Percentiles rank a stretch among this genome's conserved stretches.
These are phyloP conservation scores for Diadophis punctatus DNA, from an alignment of 2,113 vertebrate genomes.

Conservation along the genomic window DNA sequence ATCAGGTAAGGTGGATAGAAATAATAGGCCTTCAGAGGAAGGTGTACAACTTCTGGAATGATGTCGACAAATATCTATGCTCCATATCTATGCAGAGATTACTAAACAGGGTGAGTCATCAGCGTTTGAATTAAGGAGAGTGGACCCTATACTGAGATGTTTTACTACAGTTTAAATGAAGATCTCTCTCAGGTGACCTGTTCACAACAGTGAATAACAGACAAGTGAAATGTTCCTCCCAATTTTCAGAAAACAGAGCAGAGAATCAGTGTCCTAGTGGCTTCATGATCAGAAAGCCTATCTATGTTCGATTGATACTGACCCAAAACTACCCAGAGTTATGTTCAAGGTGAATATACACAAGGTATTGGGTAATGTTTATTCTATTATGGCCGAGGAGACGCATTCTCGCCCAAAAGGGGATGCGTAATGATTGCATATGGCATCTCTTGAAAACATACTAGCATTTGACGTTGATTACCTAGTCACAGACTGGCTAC, in stretches of 20 bases:
- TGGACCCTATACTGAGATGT: neutral
- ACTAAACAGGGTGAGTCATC: neutral
- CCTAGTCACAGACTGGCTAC: neutral
- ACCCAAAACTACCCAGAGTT: neutral
- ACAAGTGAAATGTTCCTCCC: neutral
- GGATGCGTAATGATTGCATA: neutral
- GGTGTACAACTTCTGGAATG: neutral
- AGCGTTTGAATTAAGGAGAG: neutral
- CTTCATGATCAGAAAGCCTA: neutral
- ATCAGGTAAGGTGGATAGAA: neutral
- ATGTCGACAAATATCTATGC: neutral
- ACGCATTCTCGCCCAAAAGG: neutral
- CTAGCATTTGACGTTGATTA: neutral
- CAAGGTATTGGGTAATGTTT: neutral
- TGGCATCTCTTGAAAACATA: neutral
- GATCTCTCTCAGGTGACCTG: neutral
- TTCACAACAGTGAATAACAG: neutral
- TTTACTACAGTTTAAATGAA: neutral
- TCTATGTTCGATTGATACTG: neutral
- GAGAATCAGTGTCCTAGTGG: neutral
- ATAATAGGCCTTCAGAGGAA: neutral
- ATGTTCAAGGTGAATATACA: neutral
- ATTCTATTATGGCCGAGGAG: neutral
- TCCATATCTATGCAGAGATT: neutral
- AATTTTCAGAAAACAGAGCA: neutral